Conservation (phyloP, 2,888 invertebrate genomes). For the Phorcus lineatus region DNA sequence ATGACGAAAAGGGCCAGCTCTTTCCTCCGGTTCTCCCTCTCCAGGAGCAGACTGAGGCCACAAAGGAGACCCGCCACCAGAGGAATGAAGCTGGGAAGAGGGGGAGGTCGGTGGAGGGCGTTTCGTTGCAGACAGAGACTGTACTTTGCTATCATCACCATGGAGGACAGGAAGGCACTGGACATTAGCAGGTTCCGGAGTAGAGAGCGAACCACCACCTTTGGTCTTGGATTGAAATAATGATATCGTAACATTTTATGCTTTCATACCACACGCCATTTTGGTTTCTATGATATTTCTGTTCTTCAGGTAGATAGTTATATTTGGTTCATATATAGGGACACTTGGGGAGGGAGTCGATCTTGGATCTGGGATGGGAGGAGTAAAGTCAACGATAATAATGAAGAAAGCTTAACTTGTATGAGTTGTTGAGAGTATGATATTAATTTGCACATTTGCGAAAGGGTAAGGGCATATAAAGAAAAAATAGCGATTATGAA, state of each 20-base stretch:
- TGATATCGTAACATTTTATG: not conserved
- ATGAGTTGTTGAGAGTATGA: too few relatives aligned
- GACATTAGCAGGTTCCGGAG: conserved; percentile 58
- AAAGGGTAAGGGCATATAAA: too few relatives aligned
- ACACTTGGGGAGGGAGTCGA: too few relatives aligned
- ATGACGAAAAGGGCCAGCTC: conserved; percentile 62
- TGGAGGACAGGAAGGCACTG: conserved; percentile 58
- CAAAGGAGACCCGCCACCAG: conserved; percentile 49
- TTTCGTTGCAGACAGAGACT: conserved; percentile 61
- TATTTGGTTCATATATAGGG: too few relatives aligned
- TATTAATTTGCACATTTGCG: too few relatives aligned
- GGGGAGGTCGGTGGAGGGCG: conserved; percentile 51
- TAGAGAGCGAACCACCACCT: conserved; percentile 46
- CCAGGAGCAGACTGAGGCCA: conserved; percentile 56
- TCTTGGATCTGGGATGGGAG: too few relatives aligned
- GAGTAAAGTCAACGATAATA: too few relatives aligned
- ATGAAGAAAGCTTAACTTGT: too few relatives aligned
- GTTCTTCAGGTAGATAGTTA: too few relatives aligned
- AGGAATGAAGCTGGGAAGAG: conserved; percentile 56
- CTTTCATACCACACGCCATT: too few relatives aligned
- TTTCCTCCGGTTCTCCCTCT: conserved; percentile 54
- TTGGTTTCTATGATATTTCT: not conserved
- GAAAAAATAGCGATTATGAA: too few relatives aligned
- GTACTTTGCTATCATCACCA: conserved; percentile 62
- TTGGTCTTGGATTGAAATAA: conserved; percentile 52